These are phyloP conservation scores for Microcebus ravelobensis DNA, from an alignment of 2,113 vertebrate genomes.

Conservation along the genomic window DNA sequence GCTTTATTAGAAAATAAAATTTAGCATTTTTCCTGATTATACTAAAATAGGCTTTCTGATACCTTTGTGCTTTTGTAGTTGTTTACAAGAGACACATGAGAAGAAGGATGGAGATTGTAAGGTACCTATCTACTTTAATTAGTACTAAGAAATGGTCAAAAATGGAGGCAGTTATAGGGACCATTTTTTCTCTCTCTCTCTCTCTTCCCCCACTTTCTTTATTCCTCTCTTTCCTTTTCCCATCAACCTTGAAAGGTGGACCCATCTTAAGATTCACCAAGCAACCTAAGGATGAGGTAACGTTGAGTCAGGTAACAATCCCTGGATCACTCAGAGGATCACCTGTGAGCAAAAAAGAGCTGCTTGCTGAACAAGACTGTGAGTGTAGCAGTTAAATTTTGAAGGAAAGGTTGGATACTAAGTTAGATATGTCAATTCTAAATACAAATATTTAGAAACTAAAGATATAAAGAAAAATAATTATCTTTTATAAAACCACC, in stretches of 20 bases:
- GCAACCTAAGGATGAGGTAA: neutral
- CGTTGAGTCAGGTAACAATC: neutral
- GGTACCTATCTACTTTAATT: neutral
- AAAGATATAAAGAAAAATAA: neutral
- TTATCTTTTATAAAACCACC: neutral
- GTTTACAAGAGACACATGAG: neutral
- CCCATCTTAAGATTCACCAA: neutral
- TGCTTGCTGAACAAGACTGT: neutral
- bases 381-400: neutral
- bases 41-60: neutral
- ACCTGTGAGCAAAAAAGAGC: neutral
- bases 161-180: neutral
- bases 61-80: neutral
- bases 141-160: neutral
- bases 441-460: neutral
- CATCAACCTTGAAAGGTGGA: neutral
- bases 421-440: neutral
- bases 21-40: neutral
- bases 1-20: conserved; percentile 17
- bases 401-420: neutral
- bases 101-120: neutral
- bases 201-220: fast-evolving
- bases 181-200: neutral
- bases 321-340: neutral
- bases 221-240: neutral